A percentile compares a stretch with the other conserved stretches of the same genome.
phyloP scores from a whole-genome alignment of 2,888 invertebrate genomes.

The Clistopyga incitator region DNA sequence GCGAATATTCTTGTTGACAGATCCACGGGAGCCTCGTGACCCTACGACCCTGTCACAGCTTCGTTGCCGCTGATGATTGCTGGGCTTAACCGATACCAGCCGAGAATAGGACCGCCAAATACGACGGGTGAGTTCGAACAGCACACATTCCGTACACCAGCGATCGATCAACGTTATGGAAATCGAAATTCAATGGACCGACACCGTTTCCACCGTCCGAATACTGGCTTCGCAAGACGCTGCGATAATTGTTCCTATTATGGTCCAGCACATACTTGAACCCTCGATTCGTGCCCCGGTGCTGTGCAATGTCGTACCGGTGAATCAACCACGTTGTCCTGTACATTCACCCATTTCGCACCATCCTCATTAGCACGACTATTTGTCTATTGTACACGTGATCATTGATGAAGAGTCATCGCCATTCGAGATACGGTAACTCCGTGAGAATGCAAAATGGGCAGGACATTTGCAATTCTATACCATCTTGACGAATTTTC shows the following conservation, averaged over 20 bases:
- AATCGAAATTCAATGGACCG: slow-evolving; percentile 58
- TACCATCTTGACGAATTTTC: neutral
- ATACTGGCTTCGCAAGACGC: slow-evolving; percentile 42
- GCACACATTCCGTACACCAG: slow-evolving; percentile 21
- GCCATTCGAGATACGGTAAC: neutral
- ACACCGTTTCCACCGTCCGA: slow-evolving; percentile 31
- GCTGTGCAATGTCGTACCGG: neutral
- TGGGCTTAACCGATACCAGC: slow-evolving; percentile 24
- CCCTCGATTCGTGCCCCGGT: slow-evolving; percentile 10
- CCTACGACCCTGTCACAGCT: slow-evolving; percentile 16
- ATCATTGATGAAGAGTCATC: neutral
- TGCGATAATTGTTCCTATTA: slow-evolving; percentile 56
- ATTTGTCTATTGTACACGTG: slow-evolving; percentile 11
- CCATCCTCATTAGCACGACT: slow-evolving; percentile 28
- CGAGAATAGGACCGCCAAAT: slow-evolving; percentile 18
- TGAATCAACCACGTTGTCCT: slow-evolving; percentile 24
- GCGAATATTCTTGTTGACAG: slow-evolving; percentile 54
- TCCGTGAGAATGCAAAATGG: neutral
- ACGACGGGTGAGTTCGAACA: slow-evolving; percentile 32
- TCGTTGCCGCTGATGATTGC: slow-evolving; percentile 20
- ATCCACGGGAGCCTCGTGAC: slow-evolving; percentile 49
- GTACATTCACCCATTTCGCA: slow-evolving; percentile 45
- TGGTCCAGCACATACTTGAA: slow-evolving; percentile 50
- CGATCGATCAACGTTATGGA: slow-evolving; percentile 59
- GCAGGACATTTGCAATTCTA: neutral